A percentile compares a stretch with the other conserved stretches of the same genome.
Evolutionary conservation across 2,113 vertebrate species (phyloP).

Genomic region (Engraulis encrasicolus): DNA sequence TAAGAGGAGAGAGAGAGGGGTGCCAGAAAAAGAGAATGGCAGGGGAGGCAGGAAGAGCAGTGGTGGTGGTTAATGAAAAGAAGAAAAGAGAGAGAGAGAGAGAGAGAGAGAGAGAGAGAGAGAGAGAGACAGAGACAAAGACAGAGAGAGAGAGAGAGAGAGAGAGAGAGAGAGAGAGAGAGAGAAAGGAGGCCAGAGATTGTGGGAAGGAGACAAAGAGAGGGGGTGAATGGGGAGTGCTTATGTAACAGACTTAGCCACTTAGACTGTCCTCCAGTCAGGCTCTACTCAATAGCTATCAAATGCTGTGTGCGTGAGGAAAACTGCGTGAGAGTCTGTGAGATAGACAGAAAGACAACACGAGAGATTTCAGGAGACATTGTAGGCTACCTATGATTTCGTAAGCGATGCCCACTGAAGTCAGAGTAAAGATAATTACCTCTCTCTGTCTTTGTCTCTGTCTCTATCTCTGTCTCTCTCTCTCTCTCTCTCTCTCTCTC

Average conservation of each 20-base stretch:
- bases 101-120: background rate
- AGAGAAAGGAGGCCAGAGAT: background rate
- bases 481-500: no score
- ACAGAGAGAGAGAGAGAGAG: background rate
- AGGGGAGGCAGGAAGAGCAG: no score
- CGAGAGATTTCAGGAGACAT: no score
- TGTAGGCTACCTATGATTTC: no score
- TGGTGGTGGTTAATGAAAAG: no score
- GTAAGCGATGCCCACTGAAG: conserved; percentile 36
- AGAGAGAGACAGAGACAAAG: background rate
- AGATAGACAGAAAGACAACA: no score
- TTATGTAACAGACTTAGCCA: conserved; percentile 45
- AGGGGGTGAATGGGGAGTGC: conserved; percentile 9
- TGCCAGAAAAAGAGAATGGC: no score
- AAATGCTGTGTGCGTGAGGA: conserved; percentile 25
- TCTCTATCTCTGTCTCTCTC: no score
- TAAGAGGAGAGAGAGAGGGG: background rate
- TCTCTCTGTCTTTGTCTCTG: no score
- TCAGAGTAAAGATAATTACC: conserved; percentile 38
- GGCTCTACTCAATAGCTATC: conserved; percentile 30
- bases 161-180: background rate
- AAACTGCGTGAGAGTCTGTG: background rate
- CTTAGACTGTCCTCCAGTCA: conserved; percentile 44
- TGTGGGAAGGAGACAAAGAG: no score
- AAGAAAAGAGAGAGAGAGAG: background rate